phyloP scores from a whole-genome alignment of 2,113 vertebrate species.

The Myiagra hebetior region DNA sequence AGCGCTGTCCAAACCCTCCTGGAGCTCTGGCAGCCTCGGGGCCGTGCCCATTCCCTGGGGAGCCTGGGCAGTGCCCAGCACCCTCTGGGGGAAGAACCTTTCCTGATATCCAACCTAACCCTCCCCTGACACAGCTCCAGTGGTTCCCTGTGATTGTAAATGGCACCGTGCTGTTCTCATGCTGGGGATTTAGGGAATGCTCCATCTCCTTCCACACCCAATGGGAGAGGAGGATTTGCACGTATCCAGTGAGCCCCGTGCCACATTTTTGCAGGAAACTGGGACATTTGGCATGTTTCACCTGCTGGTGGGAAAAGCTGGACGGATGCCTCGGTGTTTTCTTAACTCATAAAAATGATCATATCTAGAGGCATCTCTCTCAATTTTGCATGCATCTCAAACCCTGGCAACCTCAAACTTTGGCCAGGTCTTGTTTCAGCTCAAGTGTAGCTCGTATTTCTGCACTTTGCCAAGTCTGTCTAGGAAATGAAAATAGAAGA shows the following conservation, averaged over 20 bases:
- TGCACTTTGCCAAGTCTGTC: background rate
- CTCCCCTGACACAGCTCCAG: rapidly evolving
- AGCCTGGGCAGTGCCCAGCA: background rate
- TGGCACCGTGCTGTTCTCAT: background rate
- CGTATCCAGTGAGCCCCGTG: background rate
- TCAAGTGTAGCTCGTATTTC: background rate
- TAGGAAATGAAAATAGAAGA: background rate
- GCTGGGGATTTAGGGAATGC: background rate
- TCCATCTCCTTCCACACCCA: background rate
- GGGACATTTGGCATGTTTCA: background rate
- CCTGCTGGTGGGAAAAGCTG: background rate
- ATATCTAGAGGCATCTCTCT: background rate
- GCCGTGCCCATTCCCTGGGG: background rate
- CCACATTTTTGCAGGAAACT: background rate
- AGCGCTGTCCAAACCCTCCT: rapidly evolving
- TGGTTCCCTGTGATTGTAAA: rapidly evolving
- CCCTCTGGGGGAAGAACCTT: background rate
- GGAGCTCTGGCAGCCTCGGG: background rate
- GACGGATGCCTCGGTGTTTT: background rate
- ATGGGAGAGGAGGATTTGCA: background rate
- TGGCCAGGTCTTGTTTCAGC: background rate
- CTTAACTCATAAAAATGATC: background rate
- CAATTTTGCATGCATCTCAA: background rate
- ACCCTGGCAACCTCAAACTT: background rate
- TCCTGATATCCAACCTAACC: rapidly evolving